Base-by-base conservation (phyloP, 2,888 invertebrate genomes). In the Microctonus hyperodae region DNA sequence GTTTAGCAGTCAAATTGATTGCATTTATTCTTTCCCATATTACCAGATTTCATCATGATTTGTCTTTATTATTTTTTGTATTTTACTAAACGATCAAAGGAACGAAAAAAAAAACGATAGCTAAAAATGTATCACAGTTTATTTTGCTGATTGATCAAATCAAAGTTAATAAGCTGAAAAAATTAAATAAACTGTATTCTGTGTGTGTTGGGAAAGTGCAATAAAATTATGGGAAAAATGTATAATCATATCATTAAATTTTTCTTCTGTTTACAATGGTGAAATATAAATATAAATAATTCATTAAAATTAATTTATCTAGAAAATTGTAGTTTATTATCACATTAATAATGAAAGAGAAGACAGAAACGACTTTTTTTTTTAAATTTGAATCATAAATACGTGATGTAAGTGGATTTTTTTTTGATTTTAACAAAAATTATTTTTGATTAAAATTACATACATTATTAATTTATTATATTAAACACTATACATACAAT, bases 131-230 rank as follows among this genome's bases (percentile, higher is more conserved):
- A 16, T 44, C 22, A 37, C 37, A 40, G 9, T 23, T 58, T 23
- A 58, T 40, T n/a, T n/a, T 23, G 40, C 22, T 22, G 22, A 59
- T 44, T 44, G 20, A 23, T 10, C 11, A 16, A 48, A 28, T 10
- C 11, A 16, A 48, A 28, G 13, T 23, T 28, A 28, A 59, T 28
- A 31, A 25, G 31, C 25, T 59, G 64, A 50, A 60, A 22, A 16
- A 74, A 70, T 57, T 31, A 22, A 16, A 74, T 5, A 70, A 57
- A 70, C 64, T 70, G 72, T 73, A 65, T 35, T 51, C 53, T 53
- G 1, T 51, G 51, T 59, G 48, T 62, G 73, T 74, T 79, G 79
- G 81, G 79, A 79, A 80, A 82, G 80, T 82, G 80, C 79, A 82
- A 82, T 81, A 82, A 82, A 77, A 78, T 72, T 75, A 72, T 77